Conservation (phyloP, 2,797 vertebrate genomes). For the Myotis daubentonii region DNA sequence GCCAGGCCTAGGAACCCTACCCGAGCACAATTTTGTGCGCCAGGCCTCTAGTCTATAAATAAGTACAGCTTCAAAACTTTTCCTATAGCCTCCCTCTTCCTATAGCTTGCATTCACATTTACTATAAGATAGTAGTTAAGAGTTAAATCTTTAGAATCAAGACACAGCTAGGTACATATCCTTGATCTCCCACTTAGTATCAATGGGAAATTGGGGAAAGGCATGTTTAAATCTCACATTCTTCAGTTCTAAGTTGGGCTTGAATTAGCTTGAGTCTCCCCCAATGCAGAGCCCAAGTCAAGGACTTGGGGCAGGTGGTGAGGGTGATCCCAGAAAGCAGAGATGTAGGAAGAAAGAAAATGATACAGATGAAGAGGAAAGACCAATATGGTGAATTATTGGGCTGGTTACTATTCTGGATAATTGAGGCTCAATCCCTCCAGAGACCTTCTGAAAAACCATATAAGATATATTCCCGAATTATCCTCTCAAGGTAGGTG, state of each 20-base stretch:
- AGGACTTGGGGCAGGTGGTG: background rate
- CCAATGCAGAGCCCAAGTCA: background rate
- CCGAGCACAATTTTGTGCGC: no score
- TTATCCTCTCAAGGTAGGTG: background rate
- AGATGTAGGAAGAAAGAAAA: background rate
- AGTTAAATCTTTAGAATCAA: background rate
- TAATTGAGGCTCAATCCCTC: background rate
- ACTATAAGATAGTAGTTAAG: background rate
- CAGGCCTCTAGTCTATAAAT: background rate
- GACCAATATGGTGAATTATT: background rate
- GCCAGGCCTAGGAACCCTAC: no score
- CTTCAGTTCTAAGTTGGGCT: background rate
- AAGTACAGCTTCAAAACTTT: conserved; percentile 5
- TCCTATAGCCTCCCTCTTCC: background rate
- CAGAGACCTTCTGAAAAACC: background rate
- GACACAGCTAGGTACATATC: background rate
- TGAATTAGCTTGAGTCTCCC: background rate
- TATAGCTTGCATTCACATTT: background rate
- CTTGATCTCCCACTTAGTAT: background rate
- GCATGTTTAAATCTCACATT: background rate
- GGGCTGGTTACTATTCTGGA: background rate
- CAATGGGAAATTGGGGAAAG: background rate
- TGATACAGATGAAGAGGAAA: background rate
- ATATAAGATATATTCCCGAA: background rate
- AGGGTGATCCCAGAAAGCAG: background rate